Evolutionary conservation across 2,113 vertebrate genomes (phyloP), one percentile per base, ranked within the genome.

Genomic region (Tenrec ecaudatus): DNA sequence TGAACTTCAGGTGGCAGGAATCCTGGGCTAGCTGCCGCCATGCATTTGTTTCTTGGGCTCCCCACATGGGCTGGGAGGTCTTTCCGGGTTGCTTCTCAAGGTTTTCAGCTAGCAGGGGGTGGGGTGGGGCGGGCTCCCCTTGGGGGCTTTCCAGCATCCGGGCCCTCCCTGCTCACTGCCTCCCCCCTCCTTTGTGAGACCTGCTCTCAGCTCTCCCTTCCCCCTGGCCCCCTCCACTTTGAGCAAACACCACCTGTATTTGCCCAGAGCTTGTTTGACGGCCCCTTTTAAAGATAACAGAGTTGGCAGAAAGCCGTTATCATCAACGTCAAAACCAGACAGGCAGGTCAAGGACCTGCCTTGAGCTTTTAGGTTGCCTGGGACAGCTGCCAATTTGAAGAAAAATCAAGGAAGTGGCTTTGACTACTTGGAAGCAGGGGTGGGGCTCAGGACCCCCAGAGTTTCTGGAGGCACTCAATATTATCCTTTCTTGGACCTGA

Each of bases 381-480:
- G 43, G 60, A 62, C 2, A 82, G 33, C 83, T 77, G 80, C 93
- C 81, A 81, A 71, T 80, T 83, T 15, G 79, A 8, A 62, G 19
- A 64, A 80, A 78, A 82, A 68, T 31, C 66, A 73, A 17, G 36
- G 76, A 10, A 62, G n/a, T 11, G 36, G 5, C 23, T 62, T 19
- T 19, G 60, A 25, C 23, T 53, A 5, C 47, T 53, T 53, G 47
- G 47, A 53, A 53, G 47, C 9, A 53, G 12, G 47, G 47, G 47
- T 53, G 12, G 47, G 47, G 47, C 47, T 5, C 47, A 53, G 12
- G 1, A 53, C 47, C 47, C 47, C 47, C 47, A 53, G 12, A 53
- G 2, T 5, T 53, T 53, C 47, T 53, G 47, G 47, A 8, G 47
- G 2, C 47, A 53, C 47, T 53, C 47, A 53, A 53, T 10, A 14